A percentile compares a stretch with the other conserved stretches of the same genome.
Evolutionary conservation across 2,888 invertebrate species (phyloP).

Genomic region (Apodemia zela): DNA sequence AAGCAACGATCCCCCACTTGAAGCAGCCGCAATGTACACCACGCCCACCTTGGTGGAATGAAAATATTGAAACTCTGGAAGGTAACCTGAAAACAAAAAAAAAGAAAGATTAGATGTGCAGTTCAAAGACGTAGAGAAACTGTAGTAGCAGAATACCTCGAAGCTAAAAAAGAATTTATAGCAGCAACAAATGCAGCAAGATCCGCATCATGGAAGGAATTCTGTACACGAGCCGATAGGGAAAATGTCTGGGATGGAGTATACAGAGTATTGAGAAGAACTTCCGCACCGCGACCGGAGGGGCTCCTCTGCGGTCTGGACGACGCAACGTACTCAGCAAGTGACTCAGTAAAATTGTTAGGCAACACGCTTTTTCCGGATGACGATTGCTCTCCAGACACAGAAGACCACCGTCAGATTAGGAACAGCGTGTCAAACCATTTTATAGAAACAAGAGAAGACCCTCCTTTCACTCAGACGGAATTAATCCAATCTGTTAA

Average conservation of each 20-base stretch:
- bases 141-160: no score
- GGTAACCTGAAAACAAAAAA: conserved; percentile 5
- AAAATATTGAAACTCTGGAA: conserved; percentile 12
- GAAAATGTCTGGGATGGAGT: background rate
- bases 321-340: conserved; percentile 17
- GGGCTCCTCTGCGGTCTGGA: conserved; percentile 17
- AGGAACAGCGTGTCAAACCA: conserved; percentile 18
- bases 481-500: conserved; percentile 4
- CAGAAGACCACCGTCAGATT: conserved; percentile 15
- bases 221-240: background rate
- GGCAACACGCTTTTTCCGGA: conserved; percentile 25
- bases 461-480: conserved; percentile 20
- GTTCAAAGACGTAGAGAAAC: no score
- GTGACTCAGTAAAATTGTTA: conserved; percentile 20
- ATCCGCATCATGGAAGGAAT: background rate
- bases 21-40: background rate
- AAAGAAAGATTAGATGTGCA: no score
- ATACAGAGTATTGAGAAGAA: background rate
- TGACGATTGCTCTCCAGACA: conserved; percentile 19
- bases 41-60: conserved; percentile 19
- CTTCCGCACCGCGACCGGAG: no score
- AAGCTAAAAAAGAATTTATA: background rate
- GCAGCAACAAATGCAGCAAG: background rate
- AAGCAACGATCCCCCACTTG: background rate
- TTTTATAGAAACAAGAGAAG: background rate